Base-by-base conservation (phyloP, 2,113 vertebrate genomes). In the Hyla sarda region DNA sequence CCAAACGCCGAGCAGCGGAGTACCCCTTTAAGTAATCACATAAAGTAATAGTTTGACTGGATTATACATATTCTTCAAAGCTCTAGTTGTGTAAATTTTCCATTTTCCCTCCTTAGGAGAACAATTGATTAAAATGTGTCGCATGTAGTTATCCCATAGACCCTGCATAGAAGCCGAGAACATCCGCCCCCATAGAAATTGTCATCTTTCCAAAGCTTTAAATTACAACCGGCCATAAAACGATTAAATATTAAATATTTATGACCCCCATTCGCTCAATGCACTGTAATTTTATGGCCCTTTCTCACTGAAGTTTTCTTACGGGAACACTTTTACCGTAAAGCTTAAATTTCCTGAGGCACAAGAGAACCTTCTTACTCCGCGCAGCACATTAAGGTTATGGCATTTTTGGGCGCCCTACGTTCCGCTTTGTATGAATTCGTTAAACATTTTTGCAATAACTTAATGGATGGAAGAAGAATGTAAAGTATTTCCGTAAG, bases 111-210 rank as follows among this genome's bases (percentile, higher is more conserved):
- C 21, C 19, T 41, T 4, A 34, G 30, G 5, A 32, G 30, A 69
- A 34, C 5, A 2, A 69, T 34, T 17, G 30, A 34, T 19, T 19
- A 19, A 69, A 32, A 34, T 67, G 13, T 67, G 13, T 67, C 13
- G 1, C 6, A 8, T n/a, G 5, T 58, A n/a, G 10, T 45, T 76
- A 5, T 54, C 34, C 28, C 16, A 77, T 41, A 8, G 19, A 56
- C 13, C 1, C 21, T 28, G 34, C 32, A 16, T 30, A 45, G 3
- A 81, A 25, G 56, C 45, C 5, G 13, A 62, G 32, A 12, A 45
- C 34, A 14, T 60, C 13, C 34, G 17, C 37, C 37, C 12, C 16
- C 91, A 88, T 84, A 91, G 93, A 93, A 91, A 90, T 93, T 93
- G 93, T 88, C 79, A 88, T 92, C 89, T 92, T 92, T 91, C 37